Evolutionary conservation across 1,140 invertebrate genomes (phyloP), one percentile per base, ranked within the genome.

Genomic region (Sminthurinus signatus): DNA sequence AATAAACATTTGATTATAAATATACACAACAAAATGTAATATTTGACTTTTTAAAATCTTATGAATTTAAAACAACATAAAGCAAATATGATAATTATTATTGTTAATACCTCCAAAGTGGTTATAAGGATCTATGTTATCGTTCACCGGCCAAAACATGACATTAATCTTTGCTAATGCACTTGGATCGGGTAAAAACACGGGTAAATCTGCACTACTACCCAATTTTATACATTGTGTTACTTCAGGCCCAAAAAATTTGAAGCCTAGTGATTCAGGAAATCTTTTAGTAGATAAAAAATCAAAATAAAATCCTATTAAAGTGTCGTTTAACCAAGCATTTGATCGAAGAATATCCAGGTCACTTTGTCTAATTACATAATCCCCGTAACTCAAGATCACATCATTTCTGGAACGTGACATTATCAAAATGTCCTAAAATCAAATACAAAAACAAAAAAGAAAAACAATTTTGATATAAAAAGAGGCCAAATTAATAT

Each of bases 291-390:
- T 19, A 28, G 50, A 52, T 10, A 67, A 28, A 31, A 51, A 67
- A 27, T 67, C 65, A 32, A 67, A 60, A 31, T 63, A 63, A 31
- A 67, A 67, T 27, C 65, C 56, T 21, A 67, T 63, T 3, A 67
- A 27, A 1, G 61, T 59, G 31, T 67, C 65, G 23, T 67, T 67
- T n/a, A 67, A 44, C 65, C 65, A 67, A 2, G 17, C 2, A 23
- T 59, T 60, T 19, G 28, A 44, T 17, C 48, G 39, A 1, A 67
- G 44, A 36, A 67, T 67, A 15, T 60, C 56, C 46, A 59, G 25
- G 36, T 67, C 65, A 27, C 54, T 59, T 21, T 52, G 2, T 2
- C 65, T 51, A 10, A 67, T 29, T 2, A 67, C 28, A 23, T 62
- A 63, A 43, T 67, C 65, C n/a, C 65, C 65, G 42, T 60, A 67